A percentile compares a stretch with the other conserved stretches of the same genome.
These are phyloP conservation scores for Oryzias javanicus DNA, from an alignment of 2,113 vertebrate species.

Conservation along the genomic window DNA sequence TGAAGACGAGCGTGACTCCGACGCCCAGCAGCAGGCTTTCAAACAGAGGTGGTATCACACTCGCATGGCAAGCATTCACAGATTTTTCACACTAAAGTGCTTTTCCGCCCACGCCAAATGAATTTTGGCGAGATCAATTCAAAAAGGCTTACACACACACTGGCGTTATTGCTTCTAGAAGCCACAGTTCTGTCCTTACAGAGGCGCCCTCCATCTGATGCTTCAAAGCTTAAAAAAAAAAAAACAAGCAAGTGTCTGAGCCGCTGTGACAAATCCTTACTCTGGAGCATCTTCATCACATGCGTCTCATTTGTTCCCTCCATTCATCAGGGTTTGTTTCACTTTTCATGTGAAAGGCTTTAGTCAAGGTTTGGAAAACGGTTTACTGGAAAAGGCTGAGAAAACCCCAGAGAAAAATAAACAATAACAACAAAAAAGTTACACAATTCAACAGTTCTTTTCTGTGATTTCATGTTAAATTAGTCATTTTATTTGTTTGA, in stretches of 20 bases:
- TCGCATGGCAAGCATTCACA: conserved; percentile 38
- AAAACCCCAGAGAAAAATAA: not conserved
- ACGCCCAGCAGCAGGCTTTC: not conserved
- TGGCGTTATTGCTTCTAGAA: conserved; percentile 24
- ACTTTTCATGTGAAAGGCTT: conserved; percentile 16
- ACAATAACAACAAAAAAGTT: not conserved
- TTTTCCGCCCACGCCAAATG: conserved; percentile 19
- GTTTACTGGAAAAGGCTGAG: not conserved
- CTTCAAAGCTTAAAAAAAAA: conserved; percentile 31
- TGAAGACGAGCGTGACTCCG: too few species aligned
- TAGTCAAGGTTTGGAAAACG: conserved; percentile 9
- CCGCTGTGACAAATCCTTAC: conserved; percentile 40
- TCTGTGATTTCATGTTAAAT: too few species aligned
- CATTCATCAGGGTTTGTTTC: not conserved
- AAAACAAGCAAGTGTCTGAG: conserved; percentile 29
- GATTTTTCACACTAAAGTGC: conserved; percentile 42
- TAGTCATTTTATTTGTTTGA: too few species aligned
- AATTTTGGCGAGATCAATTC: conserved; percentile 25
- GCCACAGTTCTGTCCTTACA: conserved; percentile 34
- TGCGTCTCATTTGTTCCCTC: not conserved
- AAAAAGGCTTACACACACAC: conserved; percentile 5
- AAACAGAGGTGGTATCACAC: conserved; percentile 44
- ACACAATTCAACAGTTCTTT: too few species aligned
- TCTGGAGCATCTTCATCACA: conserved; percentile 15
- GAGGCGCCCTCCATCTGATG: conserved; percentile 36